Base-by-base conservation (phyloP, 2,113 vertebrate genomes). In the Cephalopholis sonnerati region DNA sequence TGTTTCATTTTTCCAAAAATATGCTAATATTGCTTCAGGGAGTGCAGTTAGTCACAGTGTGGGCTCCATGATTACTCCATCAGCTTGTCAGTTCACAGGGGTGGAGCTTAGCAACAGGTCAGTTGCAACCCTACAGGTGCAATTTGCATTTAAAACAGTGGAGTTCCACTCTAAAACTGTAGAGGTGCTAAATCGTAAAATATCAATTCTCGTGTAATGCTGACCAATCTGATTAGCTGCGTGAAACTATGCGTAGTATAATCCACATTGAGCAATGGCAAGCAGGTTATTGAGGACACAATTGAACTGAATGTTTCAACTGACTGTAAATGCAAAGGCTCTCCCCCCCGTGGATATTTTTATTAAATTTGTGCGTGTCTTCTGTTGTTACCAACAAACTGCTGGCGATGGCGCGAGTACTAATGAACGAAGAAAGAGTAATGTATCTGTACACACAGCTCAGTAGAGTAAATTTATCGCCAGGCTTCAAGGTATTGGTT, bases 331-430 rank as follows among this genome's bases (percentile, higher is more conserved):
- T 62, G n/a, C 51, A 50, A 61, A 65, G 17, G 36, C 36, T 73
- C 39, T 63, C 51, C 29, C 29, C 58, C 44, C 65, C 11, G 5
- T 50, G 59, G 53, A 62, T 76, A 74, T 71, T 54, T 53, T 57
- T 58, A 77, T 84, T 80, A 22, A 54, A 87, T 87, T 69, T 87
- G 2, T 51, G 11, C 0, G 1, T 48, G 36, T 71, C 9, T 71
- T 53, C 58, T 82, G 68, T 80, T 77, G 80, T 69, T 73, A 22
- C 50, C 79, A 87, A 84, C 77, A 70, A 70, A 83, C 16, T 32
- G 32, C 29, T 57, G 48, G 74, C 70, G 9, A 4, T 57, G 48
- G 69, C 69, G 41, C 67, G 72, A 76, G 59, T 48, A 16, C 3
- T 82, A 82, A 85, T 85, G 44, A 84, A 51, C 71, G 71, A 75